phyloP scores from a whole-genome alignment of 2,113 vertebrate genomes.

The Petromus typicus region DNA sequence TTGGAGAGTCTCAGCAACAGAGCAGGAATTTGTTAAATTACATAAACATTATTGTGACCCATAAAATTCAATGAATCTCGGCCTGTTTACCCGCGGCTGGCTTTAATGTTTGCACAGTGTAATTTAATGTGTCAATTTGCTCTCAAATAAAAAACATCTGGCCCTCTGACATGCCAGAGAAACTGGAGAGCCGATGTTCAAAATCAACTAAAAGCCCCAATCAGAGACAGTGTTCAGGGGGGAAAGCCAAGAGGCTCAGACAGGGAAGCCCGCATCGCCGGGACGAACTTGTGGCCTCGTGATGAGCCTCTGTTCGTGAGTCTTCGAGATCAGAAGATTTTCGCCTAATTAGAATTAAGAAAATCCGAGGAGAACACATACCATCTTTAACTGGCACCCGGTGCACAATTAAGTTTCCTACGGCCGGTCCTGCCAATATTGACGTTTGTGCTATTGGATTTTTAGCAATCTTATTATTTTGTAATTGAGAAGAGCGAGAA shows the following conservation, averaged over 20 bases:
- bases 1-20: constrained; percentile 83
- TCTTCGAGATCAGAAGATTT: constrained; percentile 87
- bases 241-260: constrained; percentile 78
- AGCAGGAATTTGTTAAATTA: constrained; percentile 90
- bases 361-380: constrained; percentile 74
- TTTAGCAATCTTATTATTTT: constrained; percentile 85
- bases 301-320: constrained; percentile 86
- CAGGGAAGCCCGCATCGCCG: constrained; percentile 80
- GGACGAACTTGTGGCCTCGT: constrained; percentile 85
- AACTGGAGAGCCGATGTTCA: constrained; percentile 85
- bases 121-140: constrained; percentile 91
- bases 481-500: constrained; percentile 80
- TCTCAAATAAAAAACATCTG: constrained; percentile 93
- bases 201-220: constrained; percentile 72
- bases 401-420: constrained; percentile 72
- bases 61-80: constrained; percentile 89
- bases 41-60: constrained; percentile 90
- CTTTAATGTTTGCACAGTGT: constrained; percentile 89
- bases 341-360: constrained; percentile 86
- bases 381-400: constrained; percentile 70
- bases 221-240: constrained; percentile 79
- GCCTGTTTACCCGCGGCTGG: constrained; percentile 87
- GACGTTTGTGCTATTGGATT: constrained; percentile 83
- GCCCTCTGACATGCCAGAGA: constrained; percentile 88
- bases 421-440: constrained; percentile 77